These are phyloP conservation scores for Apomyelois bistriatella DNA, from an alignment of 2,888 invertebrate genomes.

Conservation along the genomic window DNA sequence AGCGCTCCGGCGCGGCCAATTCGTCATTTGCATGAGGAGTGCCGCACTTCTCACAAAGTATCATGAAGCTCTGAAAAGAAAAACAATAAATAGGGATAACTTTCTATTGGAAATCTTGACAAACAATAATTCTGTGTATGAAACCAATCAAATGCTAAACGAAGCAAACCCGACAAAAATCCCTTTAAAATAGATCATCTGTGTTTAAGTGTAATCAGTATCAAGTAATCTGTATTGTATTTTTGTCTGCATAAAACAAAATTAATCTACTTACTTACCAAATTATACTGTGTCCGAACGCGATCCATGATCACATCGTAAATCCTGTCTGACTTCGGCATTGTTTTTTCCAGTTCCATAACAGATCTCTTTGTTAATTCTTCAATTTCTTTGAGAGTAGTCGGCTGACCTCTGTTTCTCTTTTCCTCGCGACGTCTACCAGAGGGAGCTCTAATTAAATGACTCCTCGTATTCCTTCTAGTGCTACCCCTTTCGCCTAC, in stretches of 20 bases:
- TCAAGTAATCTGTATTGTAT: no score
- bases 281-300: constrained; percentile 45
- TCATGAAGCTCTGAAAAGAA: constrained; percentile 49
- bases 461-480: constrained; percentile 24
- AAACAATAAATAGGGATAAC: not conserved
- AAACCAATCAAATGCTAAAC: no score
- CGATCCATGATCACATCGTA: constrained; percentile 42
- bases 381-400: constrained; percentile 38
- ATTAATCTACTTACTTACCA: constrained; percentile 32
- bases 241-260: not conserved
- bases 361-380: constrained; percentile 33
- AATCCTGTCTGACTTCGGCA: constrained; percentile 28
- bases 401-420: constrained; percentile 29
- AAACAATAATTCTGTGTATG: no score
- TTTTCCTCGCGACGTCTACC: constrained; percentile 27
- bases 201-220: no score
- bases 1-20: constrained; percentile 54
- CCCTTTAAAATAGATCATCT: no score
- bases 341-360: constrained; percentile 40
- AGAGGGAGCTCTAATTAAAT: constrained; percentile 35
- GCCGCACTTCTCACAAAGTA: constrained; percentile 47
- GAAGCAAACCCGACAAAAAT: no score
- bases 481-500: constrained; percentile 25
- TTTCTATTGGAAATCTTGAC: not conserved
- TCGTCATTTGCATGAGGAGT: constrained; percentile 44